These are phyloP conservation scores for Amiota communis DNA, from an alignment of 2,888 invertebrate genomes.

Conservation along the genomic window DNA sequence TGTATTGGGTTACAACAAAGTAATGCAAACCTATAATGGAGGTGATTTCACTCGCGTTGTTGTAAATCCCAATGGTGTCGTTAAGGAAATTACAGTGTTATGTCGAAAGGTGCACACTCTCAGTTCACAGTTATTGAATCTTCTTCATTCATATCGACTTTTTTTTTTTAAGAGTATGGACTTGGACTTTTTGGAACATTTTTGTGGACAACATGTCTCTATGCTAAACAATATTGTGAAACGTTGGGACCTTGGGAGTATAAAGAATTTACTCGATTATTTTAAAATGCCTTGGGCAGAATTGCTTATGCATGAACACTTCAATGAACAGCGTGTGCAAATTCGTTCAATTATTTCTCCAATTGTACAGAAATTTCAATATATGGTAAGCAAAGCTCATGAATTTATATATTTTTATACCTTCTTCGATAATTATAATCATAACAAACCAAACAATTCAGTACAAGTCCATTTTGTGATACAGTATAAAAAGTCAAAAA, in stretches of 20 bases:
- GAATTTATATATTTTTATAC: too few species aligned
- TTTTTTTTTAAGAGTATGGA: not conserved
- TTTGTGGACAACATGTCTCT: constrained; percentile 63
- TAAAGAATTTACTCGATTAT: constrained; percentile 57
- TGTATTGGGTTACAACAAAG: constrained; percentile 35
- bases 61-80: constrained; percentile 51
- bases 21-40: constrained; percentile 46
- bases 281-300: constrained; percentile 60
- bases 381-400: too few species aligned
- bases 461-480: too few species aligned
- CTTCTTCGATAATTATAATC: too few species aligned
- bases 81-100: constrained; percentile 64
- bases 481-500: too few species aligned
- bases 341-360: too few species aligned
- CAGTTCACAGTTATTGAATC: not conserved
- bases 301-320: constrained; percentile 61
- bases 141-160: too few species aligned
- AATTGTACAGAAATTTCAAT: too few species aligned
- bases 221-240: constrained; percentile 58
- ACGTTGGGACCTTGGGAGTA: constrained; percentile 45
- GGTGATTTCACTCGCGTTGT: constrained; percentile 60
- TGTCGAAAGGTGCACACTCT: constrained; percentile 46
- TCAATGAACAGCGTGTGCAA: constrained; percentile 27
- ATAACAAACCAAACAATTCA: too few species aligned
- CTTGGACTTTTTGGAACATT: constrained; percentile 61